Percentiles rank a stretch among this genome's conserved stretches.
Evolutionary conservation across 2,113 vertebrate species (phyloP).

Genomic region (Morphnarchus princeps): DNA sequence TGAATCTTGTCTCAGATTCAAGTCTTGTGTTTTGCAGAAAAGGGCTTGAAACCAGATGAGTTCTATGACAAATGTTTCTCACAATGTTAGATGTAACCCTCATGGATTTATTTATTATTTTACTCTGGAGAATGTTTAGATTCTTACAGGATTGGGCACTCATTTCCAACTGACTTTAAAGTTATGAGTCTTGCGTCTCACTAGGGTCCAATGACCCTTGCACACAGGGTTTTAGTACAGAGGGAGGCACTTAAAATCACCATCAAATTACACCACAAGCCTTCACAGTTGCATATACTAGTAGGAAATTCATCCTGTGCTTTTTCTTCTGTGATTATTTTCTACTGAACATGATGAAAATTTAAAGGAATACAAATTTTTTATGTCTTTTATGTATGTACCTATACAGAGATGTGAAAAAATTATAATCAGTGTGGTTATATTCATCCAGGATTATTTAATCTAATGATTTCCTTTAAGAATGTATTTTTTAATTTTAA

Average conservation of each 20-base stretch:
- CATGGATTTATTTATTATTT: not conserved
- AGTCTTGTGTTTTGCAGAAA: not conserved
- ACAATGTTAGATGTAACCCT: not conserved
- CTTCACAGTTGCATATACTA: not conserved
- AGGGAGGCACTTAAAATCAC: not conserved
- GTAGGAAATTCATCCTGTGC: not conserved
- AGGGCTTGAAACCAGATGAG: constrained; percentile 19
- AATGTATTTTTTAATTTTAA: not conserved
- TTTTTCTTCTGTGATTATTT: not conserved
- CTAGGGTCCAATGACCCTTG: not conserved
- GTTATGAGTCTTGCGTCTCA: not conserved
- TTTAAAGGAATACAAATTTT: not conserved
- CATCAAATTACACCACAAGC: not conserved
- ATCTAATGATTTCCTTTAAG: not conserved
- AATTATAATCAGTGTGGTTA: not conserved
- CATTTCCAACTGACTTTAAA: not conserved
- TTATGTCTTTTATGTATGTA: not conserved
- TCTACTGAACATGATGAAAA: not conserved
- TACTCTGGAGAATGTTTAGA: not conserved
- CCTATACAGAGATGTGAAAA: not conserved
- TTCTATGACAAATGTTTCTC: not conserved
- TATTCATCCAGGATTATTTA: not conserved
- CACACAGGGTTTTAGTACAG: not conserved
- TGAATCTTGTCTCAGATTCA: not conserved
- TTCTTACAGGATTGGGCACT: not conserved